Evolutionary conservation across 2,888 invertebrate genomes (phyloP), one percentile per base, ranked within the genome.

Genomic region (Adelognathus sp.): DNA sequence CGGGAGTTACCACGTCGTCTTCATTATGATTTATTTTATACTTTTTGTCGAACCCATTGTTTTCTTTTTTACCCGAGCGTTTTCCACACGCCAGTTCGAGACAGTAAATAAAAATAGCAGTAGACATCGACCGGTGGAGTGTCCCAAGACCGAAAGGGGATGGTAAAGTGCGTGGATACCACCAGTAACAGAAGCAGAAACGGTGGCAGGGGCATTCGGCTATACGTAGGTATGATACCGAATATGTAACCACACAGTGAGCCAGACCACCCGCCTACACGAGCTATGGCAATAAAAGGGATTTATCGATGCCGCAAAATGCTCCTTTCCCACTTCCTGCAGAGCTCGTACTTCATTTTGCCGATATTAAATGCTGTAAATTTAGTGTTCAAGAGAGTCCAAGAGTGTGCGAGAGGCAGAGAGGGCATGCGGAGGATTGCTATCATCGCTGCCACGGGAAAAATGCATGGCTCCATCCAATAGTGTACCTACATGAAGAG

Each of bases 301-400:
- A 88, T 88, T 87, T 87, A 87, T 87, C 85, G 87, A 87, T 83
- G 85, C 87, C 87, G 77, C 88, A 87, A 86, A 87, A 86, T 83
- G 86, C 80, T 81, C 83, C 82, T 82, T 39, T 74, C 73, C 81
- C 82, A 66, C 75, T n/a, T 58, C 63, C 31, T 16, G 56, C 64
- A 67, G 81, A 67, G 84, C 74, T 81, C 87, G 86, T 87, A 85
- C 86, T 86, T 87, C 88, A 87, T 87, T 88, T 87, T 84, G 83
- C 86, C 84, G 84, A 87, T 88, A 87, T 87, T 86, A 87, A 87
- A 86, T 82, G 86, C 87, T 87, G 87, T 87, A 87, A 87, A 87
- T 87, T 87, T 84, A 80, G 79, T 29, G 56, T 44, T 36, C 52
- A 14, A 14, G 33, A 66, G 50, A 66, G 21, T 31, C 29, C n/a